Evolutionary conservation across 2,113 vertebrate genomes (phyloP), one percentile per base, ranked within the genome.

Genomic region (Epinephelus fuscoguttatus): DNA sequence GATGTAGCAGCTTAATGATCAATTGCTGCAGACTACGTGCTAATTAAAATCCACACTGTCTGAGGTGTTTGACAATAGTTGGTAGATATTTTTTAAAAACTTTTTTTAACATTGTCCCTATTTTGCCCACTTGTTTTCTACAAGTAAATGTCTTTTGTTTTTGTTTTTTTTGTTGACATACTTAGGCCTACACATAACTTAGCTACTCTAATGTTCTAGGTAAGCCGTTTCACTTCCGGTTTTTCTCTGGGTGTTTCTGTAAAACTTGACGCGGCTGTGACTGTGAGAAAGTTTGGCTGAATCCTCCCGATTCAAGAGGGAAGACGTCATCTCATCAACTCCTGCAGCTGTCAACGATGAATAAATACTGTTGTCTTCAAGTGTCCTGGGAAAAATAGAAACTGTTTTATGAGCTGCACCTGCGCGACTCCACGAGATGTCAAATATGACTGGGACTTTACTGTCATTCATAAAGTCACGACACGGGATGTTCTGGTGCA

Each of bases 301-400:
- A 84, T 84, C 78, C 56, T 81, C 50, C 55, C 33, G 80, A 84
- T 64, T 27, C 66, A 67, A 56, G 59, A 60, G 72, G 21, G 86
- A 87, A 53, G 80, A 93, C 85, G 91, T 91, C 88, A 92, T 81
- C 75, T 55, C 42, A 59, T 83, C 74, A 74, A 73, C 80, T 77
- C 23, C 67, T 57, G 71, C 89, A 92, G 86, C 88, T 92, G 92
- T 92, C 90, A 92, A n/a, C 49, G 15, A 63, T 61, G 85, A 85
- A 85, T 52, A 80, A 76, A 84, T 40, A n/a, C 59, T 78, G 88
- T 11, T 86, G 79, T 81, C 72, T 92, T 92, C 83, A 87, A 17
- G 82, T 75, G 73, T 52, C 70, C 66, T 84, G 82, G 89, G 88
- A 91, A 84, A 84, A 84, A 56, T 55, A 7, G 62, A 25, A 2